Evolutionary conservation across 1,140 invertebrate species (phyloP), one percentile per base, ranked within the genome.

Genomic region (Zaprionus ornatus): DNA sequence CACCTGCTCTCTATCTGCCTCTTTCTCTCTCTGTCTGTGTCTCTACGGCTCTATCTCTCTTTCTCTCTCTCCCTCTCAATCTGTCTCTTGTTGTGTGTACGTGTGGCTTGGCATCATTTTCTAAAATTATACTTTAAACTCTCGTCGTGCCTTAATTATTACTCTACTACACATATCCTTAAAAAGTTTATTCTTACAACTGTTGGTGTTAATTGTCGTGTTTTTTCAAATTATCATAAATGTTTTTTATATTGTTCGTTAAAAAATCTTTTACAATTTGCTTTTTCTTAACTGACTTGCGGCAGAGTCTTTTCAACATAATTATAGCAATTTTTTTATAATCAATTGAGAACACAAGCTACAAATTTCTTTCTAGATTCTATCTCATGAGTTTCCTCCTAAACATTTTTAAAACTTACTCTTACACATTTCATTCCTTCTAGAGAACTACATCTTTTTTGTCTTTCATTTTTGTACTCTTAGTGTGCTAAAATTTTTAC

Each of bases 121-220:
- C 82, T 80, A 83, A 83, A 83, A 80, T 78, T 83, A 77, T 83
- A 87, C 78, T 88, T 75, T 75, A 71, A 75, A 63, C 32, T 63
- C 59, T 42, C 40, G 66, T 42, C 40, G 73, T 52, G 66, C n/a
- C 42, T 70, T 69, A 69, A 57, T 56, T 60, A 52, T 57, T 45
- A 61, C 56, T 62, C 62, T 35, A 32, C 40, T 19, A 29, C 19
- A 59, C 66, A 29, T 19, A 37, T 65, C n/a, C 27, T 55, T 65
- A 60, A 52, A 32, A 32, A 54, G 17, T 56, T 73, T 67, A 21
- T 61, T 67, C 19, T n/a, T 67, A 32, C 10, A 61, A 77, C 42
- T 77, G 74, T 77, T 72, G 62, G 62, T 77, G 75, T 73, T 73
- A 56, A 64, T 73, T 77, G 70, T 77, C 63, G 70, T 77, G 69